A percentile compares a stretch with the other conserved stretches of the same genome.
phyloP scores from a whole-genome alignment of 2,888 invertebrate species.

The Leucophora obtusa region DNA sequence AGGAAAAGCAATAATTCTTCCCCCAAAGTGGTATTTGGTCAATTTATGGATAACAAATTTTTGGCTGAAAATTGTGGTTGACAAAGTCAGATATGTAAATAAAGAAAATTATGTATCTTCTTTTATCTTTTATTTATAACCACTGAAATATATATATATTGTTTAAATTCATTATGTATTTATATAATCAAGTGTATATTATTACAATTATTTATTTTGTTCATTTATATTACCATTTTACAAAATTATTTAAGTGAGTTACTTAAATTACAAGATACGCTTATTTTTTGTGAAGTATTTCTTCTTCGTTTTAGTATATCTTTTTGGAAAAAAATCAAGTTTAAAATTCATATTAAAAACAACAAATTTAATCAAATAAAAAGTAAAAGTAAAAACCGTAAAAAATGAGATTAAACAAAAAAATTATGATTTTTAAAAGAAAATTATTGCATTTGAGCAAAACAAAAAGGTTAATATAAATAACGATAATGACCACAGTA shows the following conservation, averaged over 20 bases:
- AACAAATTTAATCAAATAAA: constrained; percentile 26
- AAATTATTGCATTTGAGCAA: constrained; percentile 12
- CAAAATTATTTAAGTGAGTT: constrained; percentile 59
- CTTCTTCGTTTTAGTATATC: constrained; percentile 1
- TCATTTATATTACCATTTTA: constrained; percentile 41
- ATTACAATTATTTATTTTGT: constrained; percentile 33
- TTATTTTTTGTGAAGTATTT: constrained; percentile 7
- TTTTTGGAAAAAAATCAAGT: constrained; percentile 8
- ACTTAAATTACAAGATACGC: constrained; percentile 46
- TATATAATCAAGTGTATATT: constrained; percentile 40
- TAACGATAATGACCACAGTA: background rate
- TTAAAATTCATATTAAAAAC: constrained; percentile 54
- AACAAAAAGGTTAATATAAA: constrained; percentile 16
- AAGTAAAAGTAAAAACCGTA: background rate
- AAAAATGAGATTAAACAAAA: constrained; percentile 23
- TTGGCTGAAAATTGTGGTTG: too few relatives aligned
- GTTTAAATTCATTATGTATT: constrained; percentile 30
- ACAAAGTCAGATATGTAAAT: too few relatives aligned
- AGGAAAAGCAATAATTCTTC: too few relatives aligned
- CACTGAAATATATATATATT: constrained; percentile 40
- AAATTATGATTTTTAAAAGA: background rate
- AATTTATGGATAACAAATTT: too few relatives aligned
- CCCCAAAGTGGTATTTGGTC: too few relatives aligned
- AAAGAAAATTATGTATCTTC: too few relatives aligned
- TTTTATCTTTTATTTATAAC: constrained; percentile 8